These are phyloP conservation scores for Anser brachyrhynchus DNA, from an alignment of 2,113 vertebrate genomes.

Conservation along the genomic window DNA sequence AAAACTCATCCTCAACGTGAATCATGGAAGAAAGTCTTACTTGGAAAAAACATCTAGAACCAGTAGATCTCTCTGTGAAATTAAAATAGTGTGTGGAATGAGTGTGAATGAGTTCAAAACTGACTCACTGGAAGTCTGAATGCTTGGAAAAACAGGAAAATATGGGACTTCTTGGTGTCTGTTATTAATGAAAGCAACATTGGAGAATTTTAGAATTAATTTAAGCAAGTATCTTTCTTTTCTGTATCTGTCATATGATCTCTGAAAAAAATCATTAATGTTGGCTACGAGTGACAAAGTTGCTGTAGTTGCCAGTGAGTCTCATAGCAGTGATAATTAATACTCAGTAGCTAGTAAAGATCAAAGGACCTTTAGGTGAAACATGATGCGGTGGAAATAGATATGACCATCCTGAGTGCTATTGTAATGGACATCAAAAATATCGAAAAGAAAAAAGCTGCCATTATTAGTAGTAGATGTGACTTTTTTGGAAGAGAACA, in stretches of 20 bases:
- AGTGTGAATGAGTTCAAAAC: not conserved
- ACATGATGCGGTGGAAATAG: not conserved
- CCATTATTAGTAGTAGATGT: constrained; percentile 33
- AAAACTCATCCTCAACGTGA: not conserved
- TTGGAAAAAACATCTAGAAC: not conserved
- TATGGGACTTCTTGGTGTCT: not conserved
- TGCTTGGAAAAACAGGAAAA: not conserved
- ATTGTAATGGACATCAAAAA: constrained; percentile 1
- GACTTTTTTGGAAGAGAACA: constrained; percentile 52
- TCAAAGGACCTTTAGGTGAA: not conserved
- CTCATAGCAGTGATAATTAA: not conserved
- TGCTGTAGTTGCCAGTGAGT: not conserved
- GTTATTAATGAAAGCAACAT: not conserved
- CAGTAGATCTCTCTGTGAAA: not conserved
- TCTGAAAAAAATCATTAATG: not conserved
- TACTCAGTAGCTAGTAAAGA: not conserved
- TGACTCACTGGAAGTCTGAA: not conserved
- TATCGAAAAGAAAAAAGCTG: not conserved
- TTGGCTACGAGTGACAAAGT: not conserved
- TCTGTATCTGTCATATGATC: not conserved
- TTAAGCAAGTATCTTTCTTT: not conserved
- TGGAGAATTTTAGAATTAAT: not conserved
- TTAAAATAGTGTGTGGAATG: not conserved
- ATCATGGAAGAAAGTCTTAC: not conserved
- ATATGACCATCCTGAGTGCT: not conserved